Evolutionary conservation across 2,113 vertebrate species (phyloP), one percentile per base, ranked within the genome.

Genomic region (Ictalurus furcatus): DNA sequence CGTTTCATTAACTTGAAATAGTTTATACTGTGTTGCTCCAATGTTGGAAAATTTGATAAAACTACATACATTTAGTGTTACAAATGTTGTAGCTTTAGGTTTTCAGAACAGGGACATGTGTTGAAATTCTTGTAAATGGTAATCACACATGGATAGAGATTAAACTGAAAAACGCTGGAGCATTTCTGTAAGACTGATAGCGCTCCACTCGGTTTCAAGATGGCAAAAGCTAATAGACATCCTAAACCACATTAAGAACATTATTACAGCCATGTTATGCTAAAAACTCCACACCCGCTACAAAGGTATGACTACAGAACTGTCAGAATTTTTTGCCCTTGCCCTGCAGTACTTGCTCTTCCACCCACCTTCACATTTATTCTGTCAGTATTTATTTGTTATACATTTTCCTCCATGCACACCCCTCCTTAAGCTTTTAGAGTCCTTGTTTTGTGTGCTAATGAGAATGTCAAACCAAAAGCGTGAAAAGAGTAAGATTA

Each of bases 401-500:
- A 58, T 37, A 2, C 34, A 37, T 44, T n/a, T n/a, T 17, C 54
- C 4, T 30, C 0, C 8, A 61, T 61, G 80, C 56, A 61, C 61
- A 40, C 17, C 19, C 19, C 30, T 61, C 30, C 6, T 81, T 59
- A 59, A 59, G 54, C 25, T 58, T 81, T 56, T 8, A 80, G 28
- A n/a, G 48, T 59, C 12, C 8, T 59, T 34, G 7, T 34, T 82
- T n/a, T 80, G 7, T 56, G n/a, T 30, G n/a, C 52, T 5, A 58
- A 58, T 12, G 30, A 37, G 8, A 21, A 6, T 61, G 56, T 65
- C 14, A 28, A 59, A 73, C 37, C 48, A 82, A 23, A 52, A 59
- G 44, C 73, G 25, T 44, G 65, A 58, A 76, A 54, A 52, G 89
- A 85, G 40, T 44, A 78, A 87, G 82, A 52, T 86, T 52, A 80